Evolutionary conservation across 1,140 invertebrate species (phyloP).

Genomic region (Panagrolaimus sp.): DNA sequence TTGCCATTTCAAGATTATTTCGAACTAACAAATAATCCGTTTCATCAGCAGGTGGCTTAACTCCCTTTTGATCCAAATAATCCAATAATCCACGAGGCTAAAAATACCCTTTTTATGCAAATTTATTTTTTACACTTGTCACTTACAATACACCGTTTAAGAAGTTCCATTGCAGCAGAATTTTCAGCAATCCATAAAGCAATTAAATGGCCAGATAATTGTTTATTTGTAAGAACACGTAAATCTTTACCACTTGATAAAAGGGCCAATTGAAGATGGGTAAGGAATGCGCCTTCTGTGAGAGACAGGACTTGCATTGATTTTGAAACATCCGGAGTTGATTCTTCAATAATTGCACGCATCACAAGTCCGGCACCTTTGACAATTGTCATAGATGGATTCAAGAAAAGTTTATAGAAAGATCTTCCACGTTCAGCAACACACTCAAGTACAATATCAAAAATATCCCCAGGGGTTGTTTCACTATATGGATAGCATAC

Average conservation of each 20-base stretch:
- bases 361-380: constrained; percentile 94
- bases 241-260: constrained; percentile 73
- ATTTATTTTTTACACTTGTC: constrained; percentile 25
- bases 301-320: constrained; percentile 92
- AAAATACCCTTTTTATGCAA: constrained; percentile 24
- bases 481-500: constrained; percentile 97
- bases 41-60: constrained; percentile 73
- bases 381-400: constrained; percentile 91
- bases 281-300: constrained; percentile 89
- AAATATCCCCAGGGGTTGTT: constrained; percentile 93
- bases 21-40: constrained; percentile 75
- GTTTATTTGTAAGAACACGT: constrained; percentile 67
- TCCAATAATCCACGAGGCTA: constrained; percentile 75
- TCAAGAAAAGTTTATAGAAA: constrained; percentile 89
- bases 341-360: constrained; percentile 92
- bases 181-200: constrained; percentile 94
- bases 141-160: constrained; percentile 74
- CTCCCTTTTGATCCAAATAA: constrained; percentile 78
- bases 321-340: constrained; percentile 77
- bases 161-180: constrained; percentile 78
- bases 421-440: constrained; percentile 82
- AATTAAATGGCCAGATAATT: constrained; percentile 89
- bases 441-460: constrained; percentile 87
- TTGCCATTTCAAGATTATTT: constrained; percentile 89
- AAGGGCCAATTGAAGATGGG: constrained; percentile 83